phyloP scores from a whole-genome alignment of 2,888 invertebrate genomes.

The Chaitophorus viminalis region DNA sequence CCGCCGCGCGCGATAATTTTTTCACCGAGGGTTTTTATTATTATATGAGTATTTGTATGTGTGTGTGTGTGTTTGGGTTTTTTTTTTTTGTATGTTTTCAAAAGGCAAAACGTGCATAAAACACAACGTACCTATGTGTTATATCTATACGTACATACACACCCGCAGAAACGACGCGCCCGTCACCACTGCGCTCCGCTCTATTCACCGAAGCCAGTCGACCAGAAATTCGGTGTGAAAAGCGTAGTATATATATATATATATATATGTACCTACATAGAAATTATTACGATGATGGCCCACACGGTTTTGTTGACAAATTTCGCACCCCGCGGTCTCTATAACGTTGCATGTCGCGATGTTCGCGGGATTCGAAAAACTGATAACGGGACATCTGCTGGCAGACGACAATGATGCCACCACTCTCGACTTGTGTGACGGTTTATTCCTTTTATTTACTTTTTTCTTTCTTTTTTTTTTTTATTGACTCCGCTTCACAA shows the following conservation, averaged over 20 bases:
- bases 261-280: no score
- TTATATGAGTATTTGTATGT: background rate
- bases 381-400: constrained; percentile 61
- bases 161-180: background rate
- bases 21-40: constrained; percentile 22
- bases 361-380: constrained; percentile 42
- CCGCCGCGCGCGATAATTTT: background rate
- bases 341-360: background rate
- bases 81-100: background rate
- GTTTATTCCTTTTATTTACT: constrained; percentile 31
- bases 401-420: constrained; percentile 17
- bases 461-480: background rate
- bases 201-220: constrained; percentile 46
- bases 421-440: constrained; percentile 40
- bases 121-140: background rate
- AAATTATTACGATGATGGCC: constrained; percentile 15
- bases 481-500: constrained; percentile 30
- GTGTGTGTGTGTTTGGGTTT: background rate
- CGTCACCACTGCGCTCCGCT: background rate
- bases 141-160: background rate
- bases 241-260: background rate
- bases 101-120: constrained; percentile 33
- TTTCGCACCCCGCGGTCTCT: constrained; percentile 44
- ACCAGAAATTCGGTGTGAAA: constrained; percentile 61
- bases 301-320: constrained; percentile 60